Base-by-base conservation (phyloP, 2,797 vertebrate species). In the Meriones psammophilus region DNA sequence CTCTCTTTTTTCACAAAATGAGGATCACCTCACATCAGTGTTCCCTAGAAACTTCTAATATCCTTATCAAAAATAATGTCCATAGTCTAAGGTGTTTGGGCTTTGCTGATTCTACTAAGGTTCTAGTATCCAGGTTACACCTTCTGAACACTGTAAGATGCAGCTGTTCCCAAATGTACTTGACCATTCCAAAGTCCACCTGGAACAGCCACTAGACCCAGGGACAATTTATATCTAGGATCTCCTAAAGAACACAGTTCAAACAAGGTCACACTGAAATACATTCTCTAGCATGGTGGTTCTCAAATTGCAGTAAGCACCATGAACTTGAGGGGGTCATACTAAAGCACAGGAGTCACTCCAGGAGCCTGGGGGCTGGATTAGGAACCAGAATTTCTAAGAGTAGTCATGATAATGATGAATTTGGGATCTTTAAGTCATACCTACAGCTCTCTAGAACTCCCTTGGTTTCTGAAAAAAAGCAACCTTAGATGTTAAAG, bases 271-370 rank as follows among this genome's bases (percentile, higher is more conserved):
- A 36, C 8, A 71, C 17, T 36, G 13, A 81, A 88, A 24, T 10
- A 12, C 20, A 14, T 46, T 79, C 46, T 76, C 46, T 88, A 30
- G 30, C 86, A 64, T 24, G 87, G 95, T 92, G 89, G 89, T 80
- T 92, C 39, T 77, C 24, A 46, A 36, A 28, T 18, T 54, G 17
- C 22, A 83, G 56, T 62, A 74, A 83, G 58, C 30, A 26, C 24
- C 22, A 50, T 78, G 81, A 92, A 71, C 3, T 28, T 30, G 1
- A 0, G 36, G 68, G 60, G 84, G 73, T 36, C 20, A 8, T 62
- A 28, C 10, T 22, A n/a, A 79, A n/a, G 22, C 42, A 20, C 3
- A 89, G 62, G 22, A 4, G n/a, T 5, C 12, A 30, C 26, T 8
- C 18, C 46, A 8, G 39, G 39, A 30, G 46, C 1, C 50, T 39